These are phyloP conservation scores for Labeo calbasu DNA, from an alignment of 2,797 vertebrate species.

Conservation along the genomic window DNA sequence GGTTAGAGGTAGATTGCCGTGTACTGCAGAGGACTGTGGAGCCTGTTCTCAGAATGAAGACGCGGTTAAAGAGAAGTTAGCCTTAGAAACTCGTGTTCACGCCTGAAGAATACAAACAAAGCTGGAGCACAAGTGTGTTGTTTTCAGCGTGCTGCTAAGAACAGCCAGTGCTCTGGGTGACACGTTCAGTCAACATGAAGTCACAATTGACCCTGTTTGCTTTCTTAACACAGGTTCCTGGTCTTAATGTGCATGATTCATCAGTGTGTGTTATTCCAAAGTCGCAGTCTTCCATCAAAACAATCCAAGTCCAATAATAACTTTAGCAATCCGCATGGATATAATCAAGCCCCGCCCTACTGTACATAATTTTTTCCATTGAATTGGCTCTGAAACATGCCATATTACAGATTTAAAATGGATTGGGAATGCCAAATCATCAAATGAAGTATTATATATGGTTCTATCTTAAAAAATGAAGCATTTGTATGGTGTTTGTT, in stretches of 20 bases:
- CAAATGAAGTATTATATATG: neutral
- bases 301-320: neutral
- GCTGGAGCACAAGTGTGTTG: constrained; percentile 28
- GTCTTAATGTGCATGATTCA: constrained; percentile 8
- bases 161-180: neutral
- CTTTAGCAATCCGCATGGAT: neutral
- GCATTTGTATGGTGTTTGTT: neutral
- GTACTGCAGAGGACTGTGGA: constrained; percentile 12
- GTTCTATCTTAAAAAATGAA: constrained; percentile 20
- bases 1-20: constrained; percentile 18
- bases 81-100: neutral
- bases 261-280: constrained; percentile 9
- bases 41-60: constrained; percentile 32
- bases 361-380: neutral
- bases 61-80: neutral
- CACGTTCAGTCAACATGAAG: constrained; percentile 23
- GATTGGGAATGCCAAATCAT: neutral
- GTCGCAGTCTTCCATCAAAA: constrained; percentile 11
- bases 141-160: constrained; percentile 1
- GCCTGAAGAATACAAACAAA: constrained; percentile 20
- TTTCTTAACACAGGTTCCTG: constrained; percentile 25
- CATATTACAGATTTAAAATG: neutral
- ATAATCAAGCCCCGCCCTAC: neutral
- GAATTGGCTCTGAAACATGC: neutral
- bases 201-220: constrained; percentile 20